Base-by-base conservation (phyloP, 1,140 invertebrate genomes). In the Drosophila rufa region DNA sequence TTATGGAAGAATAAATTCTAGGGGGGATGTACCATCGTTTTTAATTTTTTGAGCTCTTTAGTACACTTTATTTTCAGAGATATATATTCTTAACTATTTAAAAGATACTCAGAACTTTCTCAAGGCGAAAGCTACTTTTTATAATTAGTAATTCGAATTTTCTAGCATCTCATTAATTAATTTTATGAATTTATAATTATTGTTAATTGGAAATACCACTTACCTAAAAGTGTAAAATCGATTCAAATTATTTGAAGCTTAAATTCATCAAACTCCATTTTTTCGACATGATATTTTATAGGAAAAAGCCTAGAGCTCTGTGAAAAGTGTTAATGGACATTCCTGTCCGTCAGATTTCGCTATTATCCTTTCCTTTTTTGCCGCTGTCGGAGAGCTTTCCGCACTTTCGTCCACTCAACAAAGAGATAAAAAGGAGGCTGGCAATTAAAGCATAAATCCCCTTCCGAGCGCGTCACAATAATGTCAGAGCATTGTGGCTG, bases 361-460 rank as follows among this genome's bases (percentile, higher is more conserved):
- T 36, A 74, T 62, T 75, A 76, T 87, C 83, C 83, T 87, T 87
- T 82, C 82, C 79, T 76, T 76, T 81, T 84, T 17, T 30, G 27
- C 64, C 51, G 30, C 70, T 47, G 45, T 55, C 56, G 14, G 33
- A 25, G 45, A 40, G 45, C 65, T 80, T 46, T 76, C 59, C 60
- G 48, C 68, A 66, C 81, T 84, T 82, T 82, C 80, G 62, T 81
- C 42, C 77, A 58, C 69, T 59, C 67, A 59, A 15, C 12, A 42
- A 36, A 40, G 50, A 47, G 33, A 48, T 53, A 56, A 74, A 79
- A 73, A 74, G 51, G 66, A 80, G 65, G 60, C 38, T 75, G 53
- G 77, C 67, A 89, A 86, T 86, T 86, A 86, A 86, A 83, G 73
- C 80, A 79, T 79, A 87, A 73, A 79, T 82, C 70, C 69, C 53